Conservation (phyloP, 1,140 invertebrate species). For the Dendroctonus valens region DNA sequence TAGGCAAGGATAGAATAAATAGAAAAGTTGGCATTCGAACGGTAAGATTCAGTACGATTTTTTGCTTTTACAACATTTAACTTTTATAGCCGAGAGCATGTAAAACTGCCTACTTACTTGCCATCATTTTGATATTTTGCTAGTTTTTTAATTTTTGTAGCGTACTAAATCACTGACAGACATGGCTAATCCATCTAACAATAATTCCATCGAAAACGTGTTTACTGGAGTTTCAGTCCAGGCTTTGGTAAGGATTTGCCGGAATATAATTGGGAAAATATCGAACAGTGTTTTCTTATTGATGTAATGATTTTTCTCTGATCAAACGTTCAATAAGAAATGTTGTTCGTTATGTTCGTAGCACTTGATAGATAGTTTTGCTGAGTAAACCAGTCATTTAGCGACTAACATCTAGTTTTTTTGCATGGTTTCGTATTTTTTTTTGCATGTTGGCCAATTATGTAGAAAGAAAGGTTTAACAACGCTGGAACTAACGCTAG, state of each 20-base stretch:
- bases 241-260: conserved; percentile 57
- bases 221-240: conserved; percentile 58
- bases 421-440: conserved; percentile 31
- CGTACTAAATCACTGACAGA: conserved; percentile 46
- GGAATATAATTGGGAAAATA: too few species aligned
- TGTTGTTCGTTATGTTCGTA: background rate
- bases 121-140: too few species aligned
- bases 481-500: conserved; percentile 17
- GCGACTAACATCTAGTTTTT: conserved; percentile 28
- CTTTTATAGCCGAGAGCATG: too few species aligned
- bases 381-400: conserved; percentile 3
- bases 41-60: conserved; percentile 53
- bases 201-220: conserved; percentile 51
- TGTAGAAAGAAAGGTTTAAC: conserved; percentile 38
- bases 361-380: background rate
- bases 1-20: conserved; percentile 51
- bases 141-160: conserved; percentile 35
- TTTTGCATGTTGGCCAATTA: conserved; percentile 31
- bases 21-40: conserved; percentile 39
- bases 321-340: too few species aligned
- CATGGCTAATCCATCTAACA: conserved; percentile 35
- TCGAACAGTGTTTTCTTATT: too few species aligned
- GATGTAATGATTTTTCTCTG: too few species aligned
- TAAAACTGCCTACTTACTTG: too few species aligned
- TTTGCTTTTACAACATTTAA: too few species aligned